These are phyloP conservation scores for Sphaerophoria rueppellii DNA, from an alignment of 2,888 invertebrate species.

Conservation along the genomic window DNA sequence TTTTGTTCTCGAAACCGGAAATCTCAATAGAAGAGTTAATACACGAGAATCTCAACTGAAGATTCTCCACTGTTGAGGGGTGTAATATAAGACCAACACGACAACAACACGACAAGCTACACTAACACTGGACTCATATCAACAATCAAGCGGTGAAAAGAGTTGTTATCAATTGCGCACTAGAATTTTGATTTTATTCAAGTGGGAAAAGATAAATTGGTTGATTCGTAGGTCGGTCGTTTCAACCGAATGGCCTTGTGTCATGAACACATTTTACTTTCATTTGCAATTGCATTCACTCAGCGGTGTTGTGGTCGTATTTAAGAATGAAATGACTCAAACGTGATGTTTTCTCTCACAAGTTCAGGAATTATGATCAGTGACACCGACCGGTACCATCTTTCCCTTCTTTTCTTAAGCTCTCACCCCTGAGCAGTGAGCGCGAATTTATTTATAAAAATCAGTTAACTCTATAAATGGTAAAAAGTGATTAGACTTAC, in stretches of 20 bases:
- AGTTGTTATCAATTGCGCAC: slow-evolving; percentile 40
- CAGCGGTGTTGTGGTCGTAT: not conserved
- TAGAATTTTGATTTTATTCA: slow-evolving; percentile 37
- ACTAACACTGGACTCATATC: not conserved
- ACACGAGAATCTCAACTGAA: not conserved
- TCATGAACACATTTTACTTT: slow-evolving; percentile 43
- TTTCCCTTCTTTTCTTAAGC: no score
- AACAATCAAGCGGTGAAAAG: slow-evolving; percentile 3
- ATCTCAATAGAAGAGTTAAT: slow-evolving; percentile 61
- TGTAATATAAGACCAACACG: not conserved
- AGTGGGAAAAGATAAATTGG: not conserved
- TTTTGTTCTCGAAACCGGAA: slow-evolving; percentile 59
- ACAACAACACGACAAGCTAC: not conserved
- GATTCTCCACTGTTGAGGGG: slow-evolving; percentile 8
- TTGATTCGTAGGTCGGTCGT: no score
- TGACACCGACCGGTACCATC: no score
- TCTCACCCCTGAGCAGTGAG: no score
- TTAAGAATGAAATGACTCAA: no score
- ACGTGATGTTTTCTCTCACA: no score
- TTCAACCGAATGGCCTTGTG: slow-evolving; percentile 42
- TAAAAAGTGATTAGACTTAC: no score
- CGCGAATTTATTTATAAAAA: no score
- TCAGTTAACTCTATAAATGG: no score
- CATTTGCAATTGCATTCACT: slow-evolving; percentile 39
- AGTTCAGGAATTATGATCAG: no score